Evolutionary conservation across 1,140 invertebrate species (phyloP).

Genomic region (Apis laboriosa): DNA sequence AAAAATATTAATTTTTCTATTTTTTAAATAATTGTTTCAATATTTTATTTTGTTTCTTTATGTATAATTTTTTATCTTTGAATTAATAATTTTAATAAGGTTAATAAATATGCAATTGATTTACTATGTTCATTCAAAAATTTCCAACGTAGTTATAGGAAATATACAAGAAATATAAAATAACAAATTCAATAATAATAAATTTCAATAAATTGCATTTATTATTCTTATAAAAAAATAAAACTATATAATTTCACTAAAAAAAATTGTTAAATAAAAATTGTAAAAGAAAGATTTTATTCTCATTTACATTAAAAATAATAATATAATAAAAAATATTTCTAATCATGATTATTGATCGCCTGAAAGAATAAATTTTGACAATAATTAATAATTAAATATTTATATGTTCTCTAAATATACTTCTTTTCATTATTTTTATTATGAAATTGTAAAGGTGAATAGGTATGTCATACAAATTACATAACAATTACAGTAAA

Average conservation of each 20-base stretch:
- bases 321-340: neutral
- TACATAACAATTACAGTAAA: neutral
- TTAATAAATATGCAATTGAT: neutral
- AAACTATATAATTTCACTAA: neutral
- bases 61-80: neutral
- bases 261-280: too few relatives aligned
- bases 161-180: neutral
- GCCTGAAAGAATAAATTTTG: neutral
- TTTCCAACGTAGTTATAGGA: neutral
- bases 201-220: neutral
- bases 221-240: neutral
- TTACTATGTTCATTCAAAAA: slow-evolving; percentile 6
- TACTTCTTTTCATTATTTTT: neutral
- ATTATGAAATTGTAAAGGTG: neutral
- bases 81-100: neutral
- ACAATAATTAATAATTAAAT: neutral
- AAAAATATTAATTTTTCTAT: neutral
- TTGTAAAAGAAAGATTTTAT: too few relatives aligned
- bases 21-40: neutral
- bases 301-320: neutral
- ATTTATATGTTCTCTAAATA: neutral
- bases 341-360: too few relatives aligned
- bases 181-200: neutral
- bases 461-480: neutral
- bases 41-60: neutral